These are phyloP conservation scores for Macropus fuliginosus DNA, from an alignment of 2,797 vertebrate species.

Conservation along the genomic window DNA sequence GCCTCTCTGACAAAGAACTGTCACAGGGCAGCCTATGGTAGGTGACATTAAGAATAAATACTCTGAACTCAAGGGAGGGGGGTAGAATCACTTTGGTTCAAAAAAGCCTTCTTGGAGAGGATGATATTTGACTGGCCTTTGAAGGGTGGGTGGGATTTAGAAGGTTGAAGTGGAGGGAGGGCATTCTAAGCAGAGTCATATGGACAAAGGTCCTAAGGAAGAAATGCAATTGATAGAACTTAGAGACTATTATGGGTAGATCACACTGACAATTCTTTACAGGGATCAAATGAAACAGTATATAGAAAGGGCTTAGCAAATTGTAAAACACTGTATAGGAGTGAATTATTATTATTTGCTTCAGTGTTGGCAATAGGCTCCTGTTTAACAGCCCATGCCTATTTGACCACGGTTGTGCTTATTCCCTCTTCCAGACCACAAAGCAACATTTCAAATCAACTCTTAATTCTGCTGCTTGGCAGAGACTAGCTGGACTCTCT, in stretches of 20 bases:
- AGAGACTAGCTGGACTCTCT: neutral
- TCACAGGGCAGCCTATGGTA: neutral
- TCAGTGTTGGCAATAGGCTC: neutral
- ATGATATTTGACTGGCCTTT: neutral
- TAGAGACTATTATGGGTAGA: neutral
- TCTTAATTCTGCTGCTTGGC: conserved; percentile 4
- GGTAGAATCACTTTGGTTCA: neutral
- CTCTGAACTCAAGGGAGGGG: neutral
- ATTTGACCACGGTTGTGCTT: neutral
- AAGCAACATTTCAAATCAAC: conserved; percentile 21
- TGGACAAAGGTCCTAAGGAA: neutral
- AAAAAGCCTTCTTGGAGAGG: neutral
- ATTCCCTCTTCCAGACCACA: neutral
- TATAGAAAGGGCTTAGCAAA: neutral
- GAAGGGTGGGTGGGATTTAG: neutral
- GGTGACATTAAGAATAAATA: neutral
- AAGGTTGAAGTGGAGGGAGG: neutral
- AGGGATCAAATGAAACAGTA: neutral
- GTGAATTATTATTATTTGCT: neutral
- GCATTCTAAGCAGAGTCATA: neutral
- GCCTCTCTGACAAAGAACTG: neutral
- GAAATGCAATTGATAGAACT: neutral
- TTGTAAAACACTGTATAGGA: neutral
- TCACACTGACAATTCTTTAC: neutral
- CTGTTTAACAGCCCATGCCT: neutral